A percentile compares a stretch with the other conserved stretches of the same genome.
Evolutionary conservation across 2,888 invertebrate species (phyloP).

Genomic region (Eurois occulta): DNA sequence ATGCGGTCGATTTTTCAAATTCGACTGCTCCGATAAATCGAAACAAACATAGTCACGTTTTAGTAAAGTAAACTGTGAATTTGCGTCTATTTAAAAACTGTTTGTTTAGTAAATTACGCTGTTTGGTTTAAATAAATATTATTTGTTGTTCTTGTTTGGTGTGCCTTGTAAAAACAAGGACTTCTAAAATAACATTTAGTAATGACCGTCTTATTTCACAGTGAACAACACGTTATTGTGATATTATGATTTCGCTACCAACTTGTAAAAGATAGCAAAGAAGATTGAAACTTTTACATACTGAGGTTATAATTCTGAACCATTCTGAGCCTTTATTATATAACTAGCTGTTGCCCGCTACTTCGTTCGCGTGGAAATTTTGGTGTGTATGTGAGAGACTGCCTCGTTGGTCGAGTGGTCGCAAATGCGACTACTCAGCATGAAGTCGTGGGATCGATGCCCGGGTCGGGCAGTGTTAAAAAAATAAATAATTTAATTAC

Average conservation of each 20-base stretch:
- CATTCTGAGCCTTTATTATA: too few species aligned
- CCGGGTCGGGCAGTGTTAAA: too few species aligned
- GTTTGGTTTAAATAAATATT: constrained; percentile 26
- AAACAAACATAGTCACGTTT: not conserved
- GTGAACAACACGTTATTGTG: not conserved
- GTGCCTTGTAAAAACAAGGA: not conserved
- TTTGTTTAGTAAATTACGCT: constrained; percentile 14
- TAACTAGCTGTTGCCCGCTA: too few species aligned
- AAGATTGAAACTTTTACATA: not conserved
- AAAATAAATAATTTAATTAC: too few species aligned
- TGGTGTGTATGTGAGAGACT: too few species aligned
- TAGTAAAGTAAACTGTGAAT: not conserved
- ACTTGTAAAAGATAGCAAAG: not conserved
- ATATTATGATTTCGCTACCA: not conserved
- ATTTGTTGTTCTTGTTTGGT: not conserved
- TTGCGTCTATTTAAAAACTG: constrained; percentile 13
- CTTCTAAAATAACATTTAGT: not conserved
- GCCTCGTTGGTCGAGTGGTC: too few species aligned
- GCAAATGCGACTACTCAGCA: too few species aligned
- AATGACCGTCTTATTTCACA: not conserved
- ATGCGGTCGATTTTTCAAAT: not conserved
- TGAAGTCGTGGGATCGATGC: too few species aligned
- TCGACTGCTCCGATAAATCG: not conserved
- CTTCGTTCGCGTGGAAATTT: too few species aligned
- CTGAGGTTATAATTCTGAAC: not conserved